phyloP scores from a whole-genome alignment of 2,113 vertebrate genomes.

The Sapajus apella region DNA sequence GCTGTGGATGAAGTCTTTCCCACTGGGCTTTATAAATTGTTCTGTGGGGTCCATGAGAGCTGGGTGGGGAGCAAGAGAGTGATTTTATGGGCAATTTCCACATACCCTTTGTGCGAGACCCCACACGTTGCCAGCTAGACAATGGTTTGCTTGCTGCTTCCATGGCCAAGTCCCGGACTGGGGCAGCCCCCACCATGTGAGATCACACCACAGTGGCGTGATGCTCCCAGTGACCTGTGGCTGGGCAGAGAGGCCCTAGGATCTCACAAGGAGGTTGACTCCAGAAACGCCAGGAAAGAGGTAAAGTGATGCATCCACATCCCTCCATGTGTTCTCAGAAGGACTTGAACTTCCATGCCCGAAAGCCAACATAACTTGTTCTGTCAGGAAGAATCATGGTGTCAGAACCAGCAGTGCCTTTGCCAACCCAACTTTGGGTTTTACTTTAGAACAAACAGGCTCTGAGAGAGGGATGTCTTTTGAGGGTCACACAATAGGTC shows the following conservation, averaged over 20 bases:
- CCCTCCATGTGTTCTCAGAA: background rate
- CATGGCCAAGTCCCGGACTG: background rate
- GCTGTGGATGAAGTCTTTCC: conserved; percentile 63
- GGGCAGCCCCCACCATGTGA: background rate
- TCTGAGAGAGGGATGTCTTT: background rate
- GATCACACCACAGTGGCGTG: background rate
- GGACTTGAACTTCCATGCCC: background rate
- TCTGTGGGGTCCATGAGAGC: conserved; percentile 67
- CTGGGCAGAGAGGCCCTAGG: background rate
- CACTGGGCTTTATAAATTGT: conserved; percentile 67
- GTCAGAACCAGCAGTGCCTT: background rate
- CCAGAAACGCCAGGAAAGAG: background rate
- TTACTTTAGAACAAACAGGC: background rate
- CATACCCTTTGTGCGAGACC: conserved; percentile 38
- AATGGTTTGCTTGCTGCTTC: background rate
- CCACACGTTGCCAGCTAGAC: conserved; percentile 61
- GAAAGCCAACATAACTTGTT: background rate
- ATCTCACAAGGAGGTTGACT: background rate
- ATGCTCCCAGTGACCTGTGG: background rate
- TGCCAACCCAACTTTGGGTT: background rate
- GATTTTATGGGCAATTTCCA: conserved; percentile 72
- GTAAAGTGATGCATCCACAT: rapidly evolving
- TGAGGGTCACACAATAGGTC: background rate
- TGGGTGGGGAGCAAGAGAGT: conserved; percentile 65
- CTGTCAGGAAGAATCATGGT: background rate